Evolutionary conservation across 2,113 vertebrate species (phyloP).

Genomic region (Polyodon spathula): DNA sequence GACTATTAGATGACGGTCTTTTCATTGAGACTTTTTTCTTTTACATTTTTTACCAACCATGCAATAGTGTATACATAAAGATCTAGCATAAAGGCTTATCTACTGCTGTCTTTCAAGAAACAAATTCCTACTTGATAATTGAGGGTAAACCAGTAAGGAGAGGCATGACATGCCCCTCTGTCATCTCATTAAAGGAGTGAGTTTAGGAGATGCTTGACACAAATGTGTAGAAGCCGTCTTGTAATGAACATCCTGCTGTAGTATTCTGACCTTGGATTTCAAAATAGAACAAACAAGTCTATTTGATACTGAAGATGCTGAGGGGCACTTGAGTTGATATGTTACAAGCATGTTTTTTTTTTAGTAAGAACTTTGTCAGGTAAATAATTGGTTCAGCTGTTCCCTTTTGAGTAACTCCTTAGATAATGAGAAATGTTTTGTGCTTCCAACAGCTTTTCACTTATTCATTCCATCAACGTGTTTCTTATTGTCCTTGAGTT

Average conservation of each 20-base stretch:
- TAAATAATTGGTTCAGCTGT: slow-evolving; percentile 21
- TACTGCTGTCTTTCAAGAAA: no score
- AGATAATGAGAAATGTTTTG: slow-evolving; percentile 15
- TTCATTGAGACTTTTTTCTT: no score
- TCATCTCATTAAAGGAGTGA: neutral
- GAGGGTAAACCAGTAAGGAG: neutral
- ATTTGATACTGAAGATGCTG: slow-evolving; percentile 1
- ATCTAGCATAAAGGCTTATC: no score
- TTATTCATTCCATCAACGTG: slow-evolving; percentile 20
- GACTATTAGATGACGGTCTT: neutral
- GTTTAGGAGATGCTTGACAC: slow-evolving; percentile 1
- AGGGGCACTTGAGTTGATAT: neutral
- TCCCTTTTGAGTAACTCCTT: slow-evolving; percentile 4
- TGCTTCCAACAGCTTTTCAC: neutral
- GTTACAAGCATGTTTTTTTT: slow-evolving; percentile 6
- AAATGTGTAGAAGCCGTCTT: neutral
- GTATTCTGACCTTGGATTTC: neutral
- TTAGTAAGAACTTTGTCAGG: slow-evolving; percentile 13
- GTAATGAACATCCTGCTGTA: neutral
- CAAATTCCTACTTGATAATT: neutral
- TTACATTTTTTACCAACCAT: no score
- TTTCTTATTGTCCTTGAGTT: slow-evolving; percentile 17
- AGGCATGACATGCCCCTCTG: neutral
- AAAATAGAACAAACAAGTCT: neutral
- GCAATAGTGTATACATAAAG: no score